phyloP scores from a whole-genome alignment of 2,797 vertebrate genomes.

The Aselliscus stoliczkanus region DNA sequence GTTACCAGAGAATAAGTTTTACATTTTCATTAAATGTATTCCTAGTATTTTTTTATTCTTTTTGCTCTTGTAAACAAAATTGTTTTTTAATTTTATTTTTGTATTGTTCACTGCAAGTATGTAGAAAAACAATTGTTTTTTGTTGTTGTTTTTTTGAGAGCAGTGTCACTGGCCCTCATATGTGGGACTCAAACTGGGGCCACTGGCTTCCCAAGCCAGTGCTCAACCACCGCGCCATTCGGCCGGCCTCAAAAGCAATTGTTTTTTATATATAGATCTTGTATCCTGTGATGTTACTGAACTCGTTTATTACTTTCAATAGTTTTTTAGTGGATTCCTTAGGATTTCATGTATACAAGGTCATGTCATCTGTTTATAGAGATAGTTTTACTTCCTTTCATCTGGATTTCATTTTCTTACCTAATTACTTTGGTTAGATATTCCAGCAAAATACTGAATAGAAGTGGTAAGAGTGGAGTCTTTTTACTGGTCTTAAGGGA shows the following conservation, averaged over 20 bases:
- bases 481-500: background rate
- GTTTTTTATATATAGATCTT: background rate
- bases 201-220: too few relatives aligned
- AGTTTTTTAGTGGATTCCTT: conserved; percentile 2
- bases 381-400: conserved; percentile 4
- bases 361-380: background rate
- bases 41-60: background rate
- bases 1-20: conserved; percentile 2
- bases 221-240: too few relatives aligned
- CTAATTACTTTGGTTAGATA: background rate
- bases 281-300: background rate
- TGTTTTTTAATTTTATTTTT: background rate
- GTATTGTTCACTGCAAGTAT: background rate
- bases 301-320: background rate
- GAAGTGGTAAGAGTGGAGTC: background rate
- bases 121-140: conserved; percentile 1
- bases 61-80: background rate
- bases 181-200: too few relatives aligned
- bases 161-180: too few relatives aligned
- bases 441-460: conserved; percentile 23
- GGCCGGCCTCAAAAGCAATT: too few relatives aligned
- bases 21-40: conserved; percentile 1
- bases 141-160: too few relatives aligned
- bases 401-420: background rate
- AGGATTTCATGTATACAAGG: background rate